Conservation (phyloP, 2,797 vertebrate genomes). For the Dallia pectoralis region DNA sequence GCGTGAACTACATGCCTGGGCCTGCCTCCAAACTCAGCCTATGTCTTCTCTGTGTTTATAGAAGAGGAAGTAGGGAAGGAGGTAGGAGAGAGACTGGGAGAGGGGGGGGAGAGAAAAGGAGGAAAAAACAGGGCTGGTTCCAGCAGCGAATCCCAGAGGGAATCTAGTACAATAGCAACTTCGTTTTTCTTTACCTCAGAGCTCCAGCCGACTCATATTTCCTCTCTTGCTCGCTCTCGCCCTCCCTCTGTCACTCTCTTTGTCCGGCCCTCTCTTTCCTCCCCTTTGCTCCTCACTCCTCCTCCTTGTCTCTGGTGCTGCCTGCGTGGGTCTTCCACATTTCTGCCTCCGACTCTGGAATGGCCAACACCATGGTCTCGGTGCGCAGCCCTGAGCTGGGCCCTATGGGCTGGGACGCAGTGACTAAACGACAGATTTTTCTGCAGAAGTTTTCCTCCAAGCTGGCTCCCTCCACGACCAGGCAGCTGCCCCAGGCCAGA, state of each 20-base stretch:
- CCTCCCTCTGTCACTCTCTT: constrained; percentile 9
- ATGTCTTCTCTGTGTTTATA: constrained; percentile 64
- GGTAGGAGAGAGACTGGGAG: not conserved
- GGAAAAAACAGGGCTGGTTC: constrained; percentile 39
- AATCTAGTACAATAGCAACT: constrained; percentile 60
- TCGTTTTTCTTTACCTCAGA: constrained; percentile 31
- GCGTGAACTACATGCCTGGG: constrained; percentile 26
- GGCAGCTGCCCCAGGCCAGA: constrained; percentile 31
- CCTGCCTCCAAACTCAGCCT: constrained; percentile 51
- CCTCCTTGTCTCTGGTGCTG: constrained; percentile 12
- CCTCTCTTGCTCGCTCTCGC: constrained; percentile 13
- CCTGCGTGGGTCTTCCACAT: constrained; percentile 23
- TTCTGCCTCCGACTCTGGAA: constrained; percentile 49
- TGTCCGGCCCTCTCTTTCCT: constrained; percentile 27
- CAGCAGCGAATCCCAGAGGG: constrained; percentile 49
- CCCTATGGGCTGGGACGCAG: constrained; percentile 60
- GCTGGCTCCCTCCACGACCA: constrained; percentile 39
- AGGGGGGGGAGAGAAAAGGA: constrained; percentile 12
- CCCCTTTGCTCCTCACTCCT: constrained; percentile 23
- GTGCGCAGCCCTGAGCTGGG: constrained; percentile 63
- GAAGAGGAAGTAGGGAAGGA: constrained; percentile 28
- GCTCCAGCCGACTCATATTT: constrained; percentile 48
- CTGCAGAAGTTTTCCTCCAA: constrained; percentile 72
- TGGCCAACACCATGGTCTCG: constrained; percentile 72
- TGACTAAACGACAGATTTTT: constrained; percentile 67